phyloP scores from a whole-genome alignment of 2,888 invertebrate species.

The Helleia helle region DNA sequence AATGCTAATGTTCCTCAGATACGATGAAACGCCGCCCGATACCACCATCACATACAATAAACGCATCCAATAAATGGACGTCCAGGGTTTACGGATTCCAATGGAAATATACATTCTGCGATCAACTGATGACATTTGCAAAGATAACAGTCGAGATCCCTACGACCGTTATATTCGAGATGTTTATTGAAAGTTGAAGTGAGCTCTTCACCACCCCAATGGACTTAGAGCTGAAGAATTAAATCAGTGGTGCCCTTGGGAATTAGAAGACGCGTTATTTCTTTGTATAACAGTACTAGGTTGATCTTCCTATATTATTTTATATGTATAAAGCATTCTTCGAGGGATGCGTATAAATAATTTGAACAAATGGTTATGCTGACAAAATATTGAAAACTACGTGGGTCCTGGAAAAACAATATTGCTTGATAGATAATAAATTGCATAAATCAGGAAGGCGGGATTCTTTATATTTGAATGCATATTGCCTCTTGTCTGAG shows the following conservation, averaged over 20 bases:
- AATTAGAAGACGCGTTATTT: no score
- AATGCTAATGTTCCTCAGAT: slow-evolving; percentile 65
- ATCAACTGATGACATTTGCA: slow-evolving; percentile 19
- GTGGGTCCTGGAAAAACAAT: no score
- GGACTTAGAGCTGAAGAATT: no score
- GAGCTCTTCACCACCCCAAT: no score
- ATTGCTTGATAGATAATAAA: slow-evolving; percentile 4
- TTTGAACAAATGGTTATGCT: no score
- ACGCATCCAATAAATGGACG: slow-evolving; percentile 50
- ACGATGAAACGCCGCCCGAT: slow-evolving; percentile 44
- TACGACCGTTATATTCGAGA: not conserved
- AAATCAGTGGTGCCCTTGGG: no score
- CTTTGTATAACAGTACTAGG: no score
- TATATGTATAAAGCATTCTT: no score
- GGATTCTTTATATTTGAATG: slow-evolving; percentile 9
- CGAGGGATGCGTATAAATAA: no score
- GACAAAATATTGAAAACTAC: no score
- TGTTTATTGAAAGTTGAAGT: no score
- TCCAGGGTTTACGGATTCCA: slow-evolving; percentile 40
- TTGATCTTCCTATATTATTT: no score
- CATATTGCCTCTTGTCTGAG: slow-evolving; percentile 8
- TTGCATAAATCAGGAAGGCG: slow-evolving; percentile 11
- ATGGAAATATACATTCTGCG: slow-evolving; percentile 34
- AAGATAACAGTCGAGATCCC: slow-evolving; percentile 23
- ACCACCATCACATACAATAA: slow-evolving; percentile 57